phyloP scores from a whole-genome alignment of 2,888 invertebrate genomes.

The Dicycla oo region DNA sequence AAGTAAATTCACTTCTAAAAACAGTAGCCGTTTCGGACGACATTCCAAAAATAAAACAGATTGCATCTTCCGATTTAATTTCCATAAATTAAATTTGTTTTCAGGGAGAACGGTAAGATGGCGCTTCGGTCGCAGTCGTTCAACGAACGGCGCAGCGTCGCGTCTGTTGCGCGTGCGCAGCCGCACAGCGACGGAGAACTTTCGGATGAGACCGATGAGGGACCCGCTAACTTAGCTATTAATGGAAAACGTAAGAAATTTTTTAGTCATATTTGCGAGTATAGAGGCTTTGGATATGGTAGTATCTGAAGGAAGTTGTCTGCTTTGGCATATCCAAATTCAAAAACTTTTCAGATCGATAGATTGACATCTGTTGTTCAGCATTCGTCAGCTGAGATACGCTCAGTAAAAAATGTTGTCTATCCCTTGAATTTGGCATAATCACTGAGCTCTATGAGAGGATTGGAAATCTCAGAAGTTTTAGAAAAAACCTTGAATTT shows the following conservation, averaged over 20 bases:
- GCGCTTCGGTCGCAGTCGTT: slow-evolving; percentile 88
- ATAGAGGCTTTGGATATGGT: neutral
- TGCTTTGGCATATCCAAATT: neutral
- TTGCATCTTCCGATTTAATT: slow-evolving; percentile 66
- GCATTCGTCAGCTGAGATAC: neutral
- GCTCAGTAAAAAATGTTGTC: neutral
- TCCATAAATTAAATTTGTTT: slow-evolving; percentile 69
- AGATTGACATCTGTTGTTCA: neutral
- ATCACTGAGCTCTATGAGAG: neutral
- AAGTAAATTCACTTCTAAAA: slow-evolving; percentile 37
- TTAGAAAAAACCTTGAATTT: slow-evolving; percentile 23
- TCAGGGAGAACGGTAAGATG: slow-evolving; percentile 88
- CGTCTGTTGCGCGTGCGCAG: slow-evolving; percentile 82
- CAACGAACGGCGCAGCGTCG: slow-evolving; percentile 84
- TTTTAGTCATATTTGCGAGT: neutral
- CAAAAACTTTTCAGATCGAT: neutral
- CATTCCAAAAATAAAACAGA: slow-evolving; percentile 65
- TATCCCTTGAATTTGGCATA: neutral
- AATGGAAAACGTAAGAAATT: slow-evolving; percentile 81
- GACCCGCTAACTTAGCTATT: slow-evolving; percentile 77
- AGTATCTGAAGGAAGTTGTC: neutral
- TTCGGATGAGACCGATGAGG: slow-evolving; percentile 83
- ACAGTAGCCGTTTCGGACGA: slow-evolving; percentile 58
- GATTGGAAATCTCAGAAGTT: neutral
- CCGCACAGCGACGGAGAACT: slow-evolving; percentile 89